A percentile compares a stretch with the other conserved stretches of the same genome.
phyloP scores from a whole-genome alignment of 2,113 vertebrate species.

The Oophaga pumilio region DNA sequence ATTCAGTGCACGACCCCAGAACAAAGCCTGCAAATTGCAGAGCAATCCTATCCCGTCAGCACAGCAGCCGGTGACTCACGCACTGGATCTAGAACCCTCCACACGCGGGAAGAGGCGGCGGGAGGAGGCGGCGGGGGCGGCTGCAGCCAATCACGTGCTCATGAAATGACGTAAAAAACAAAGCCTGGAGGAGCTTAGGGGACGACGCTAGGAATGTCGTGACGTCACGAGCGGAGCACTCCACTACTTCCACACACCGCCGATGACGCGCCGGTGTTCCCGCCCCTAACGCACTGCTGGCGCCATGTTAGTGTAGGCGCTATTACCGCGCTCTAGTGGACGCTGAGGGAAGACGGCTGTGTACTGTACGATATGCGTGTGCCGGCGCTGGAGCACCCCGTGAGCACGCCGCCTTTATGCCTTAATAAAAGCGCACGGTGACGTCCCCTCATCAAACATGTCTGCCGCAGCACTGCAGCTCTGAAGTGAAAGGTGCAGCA shows the following conservation, averaged over 20 bases:
- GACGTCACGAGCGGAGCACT: constrained; percentile 2
- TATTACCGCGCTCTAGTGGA: background rate
- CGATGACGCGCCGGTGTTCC: no score
- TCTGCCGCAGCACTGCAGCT: background rate
- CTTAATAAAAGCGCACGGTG: background rate
- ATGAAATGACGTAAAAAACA: constrained; percentile 2
- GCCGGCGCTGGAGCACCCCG: background rate
- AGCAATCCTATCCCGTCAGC: background rate
- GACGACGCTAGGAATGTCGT: constrained; percentile 25
- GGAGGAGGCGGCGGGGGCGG: no score
- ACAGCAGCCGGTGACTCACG: background rate
- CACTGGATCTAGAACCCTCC: background rate
- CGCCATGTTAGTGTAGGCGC: constrained; percentile 11
- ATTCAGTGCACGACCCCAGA: no score
- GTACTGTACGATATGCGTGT: no score
- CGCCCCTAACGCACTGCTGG: background rate
- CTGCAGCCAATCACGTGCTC: background rate
- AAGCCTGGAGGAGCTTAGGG: constrained; percentile 5
- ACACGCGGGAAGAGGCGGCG: constrained; percentile 27
- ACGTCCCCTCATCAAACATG: background rate
- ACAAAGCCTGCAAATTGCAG: no score
- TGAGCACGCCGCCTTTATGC: background rate
- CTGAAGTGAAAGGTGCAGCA: background rate
- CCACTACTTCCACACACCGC: background rate
- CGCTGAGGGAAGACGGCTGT: background rate